These are phyloP conservation scores for Struthidea cinerea DNA, from an alignment of 2,113 vertebrate species.

Conservation along the genomic window DNA sequence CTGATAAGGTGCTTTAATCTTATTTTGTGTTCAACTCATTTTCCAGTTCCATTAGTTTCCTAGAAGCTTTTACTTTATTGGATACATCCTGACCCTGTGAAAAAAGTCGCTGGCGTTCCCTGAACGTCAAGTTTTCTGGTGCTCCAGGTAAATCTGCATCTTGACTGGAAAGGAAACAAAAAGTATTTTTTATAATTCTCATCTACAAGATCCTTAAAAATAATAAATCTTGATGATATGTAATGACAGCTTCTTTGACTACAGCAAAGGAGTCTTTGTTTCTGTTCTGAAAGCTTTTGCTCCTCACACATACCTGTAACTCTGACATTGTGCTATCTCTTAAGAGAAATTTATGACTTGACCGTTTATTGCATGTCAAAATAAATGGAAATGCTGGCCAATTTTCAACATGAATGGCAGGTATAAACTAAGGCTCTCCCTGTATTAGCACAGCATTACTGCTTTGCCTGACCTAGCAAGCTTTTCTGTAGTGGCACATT, in stretches of 20 bases:
- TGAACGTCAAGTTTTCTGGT: constrained; percentile 93
- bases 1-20: constrained; percentile 53
- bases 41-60: constrained; percentile 96
- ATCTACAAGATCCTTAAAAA: neutral
- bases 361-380: neutral
- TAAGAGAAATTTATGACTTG: neutral
- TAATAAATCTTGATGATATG: neutral
- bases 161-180: constrained; percentile 68
- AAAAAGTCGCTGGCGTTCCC: constrained; percentile 95
- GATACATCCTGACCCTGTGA: constrained; percentile 97
- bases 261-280: neutral
- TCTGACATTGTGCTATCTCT: neutral
- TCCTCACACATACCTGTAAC: neutral
- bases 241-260: neutral
- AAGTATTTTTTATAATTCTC: neutral
- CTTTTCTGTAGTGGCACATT: neutral
- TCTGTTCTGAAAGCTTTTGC: neutral
- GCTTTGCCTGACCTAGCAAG: neutral
- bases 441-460: neutral
- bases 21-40: constrained; percentile 95
- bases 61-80: constrained; percentile 95
- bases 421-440: neutral
- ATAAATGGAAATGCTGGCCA: neutral
- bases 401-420: neutral
- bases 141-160: constrained; percentile 84